Percentiles rank a stretch among this genome's conserved stretches.
Conservation (phyloP, 2,797 vertebrate genomes). For the Halcyon chelicuti region DNA sequence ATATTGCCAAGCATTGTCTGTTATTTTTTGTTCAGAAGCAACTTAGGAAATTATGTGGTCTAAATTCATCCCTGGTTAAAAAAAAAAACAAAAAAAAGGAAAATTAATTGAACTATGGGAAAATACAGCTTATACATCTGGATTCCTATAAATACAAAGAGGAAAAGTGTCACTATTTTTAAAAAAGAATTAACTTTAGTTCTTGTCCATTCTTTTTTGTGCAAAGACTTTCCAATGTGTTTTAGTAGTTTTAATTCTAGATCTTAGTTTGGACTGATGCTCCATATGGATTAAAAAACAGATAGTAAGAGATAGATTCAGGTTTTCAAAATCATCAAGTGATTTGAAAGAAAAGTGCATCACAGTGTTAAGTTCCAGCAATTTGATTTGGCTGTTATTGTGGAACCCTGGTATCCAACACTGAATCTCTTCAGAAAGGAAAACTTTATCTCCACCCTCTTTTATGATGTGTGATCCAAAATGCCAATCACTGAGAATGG, state of each 20-base stretch:
- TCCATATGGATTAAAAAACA: constrained; percentile 56
- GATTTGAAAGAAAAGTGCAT: constrained; percentile 55
- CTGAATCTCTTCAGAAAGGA: constrained; percentile 66
- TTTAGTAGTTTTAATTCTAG: constrained; percentile 35
- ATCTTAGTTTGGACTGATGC: constrained; percentile 15
- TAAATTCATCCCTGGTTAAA: neutral
- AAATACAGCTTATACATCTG: neutral
- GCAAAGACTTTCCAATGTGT: neutral
- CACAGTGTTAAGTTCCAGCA: constrained; percentile 57
- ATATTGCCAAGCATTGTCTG: neutral
- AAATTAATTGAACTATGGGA: neutral
- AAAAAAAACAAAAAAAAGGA: neutral
- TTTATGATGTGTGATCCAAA: constrained; percentile 69
- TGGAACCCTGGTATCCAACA: constrained; percentile 47
- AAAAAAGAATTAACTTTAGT: neutral
- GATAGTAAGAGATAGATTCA: constrained; percentile 25
- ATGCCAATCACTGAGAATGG: constrained; percentile 73
- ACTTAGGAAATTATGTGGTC: neutral
- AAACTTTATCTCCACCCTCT: constrained; percentile 68
- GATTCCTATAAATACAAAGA: neutral
- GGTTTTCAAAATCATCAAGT: constrained; percentile 55
- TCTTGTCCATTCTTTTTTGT: neutral
- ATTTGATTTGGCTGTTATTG: constrained; percentile 47
- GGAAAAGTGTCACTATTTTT: fast-evolving
- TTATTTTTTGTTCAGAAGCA: neutral